Evolutionary conservation across 1,140 invertebrate species (phyloP), one percentile per base, ranked within the genome.

Genomic region (Wiebesia pumilae): DNA sequence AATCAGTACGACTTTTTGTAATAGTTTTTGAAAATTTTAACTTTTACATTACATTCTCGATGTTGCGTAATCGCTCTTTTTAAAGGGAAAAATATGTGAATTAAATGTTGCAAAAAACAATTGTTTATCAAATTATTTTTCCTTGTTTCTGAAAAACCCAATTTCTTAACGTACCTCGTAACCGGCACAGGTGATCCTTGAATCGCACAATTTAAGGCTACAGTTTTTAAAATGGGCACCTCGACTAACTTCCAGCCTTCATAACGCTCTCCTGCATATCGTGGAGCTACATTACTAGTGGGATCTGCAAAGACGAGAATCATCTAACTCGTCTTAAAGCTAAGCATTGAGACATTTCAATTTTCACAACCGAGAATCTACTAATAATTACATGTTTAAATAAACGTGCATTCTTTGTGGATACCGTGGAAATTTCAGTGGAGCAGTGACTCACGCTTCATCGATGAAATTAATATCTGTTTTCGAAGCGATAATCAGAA

Each of bases 231-330:
- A 91, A 93, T 91, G 47, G 94, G 92, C 80, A 95, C 95, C 91
- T 95, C 95, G 82, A 96, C 94, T 87, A 97, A 94, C 92, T 96
- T 95, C 83, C 95, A 95, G 87, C 95, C 95, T 88, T 95, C 95
- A 90, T 96, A 96, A 92, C 95, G 93, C 90, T 95, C 95, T 89
- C 95, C 94, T 81, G 95, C 95, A 91, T 96, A 95, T 93, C 96
- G 95, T 30, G 95, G 95, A 88, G 94, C 91, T 83, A 96, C 95
- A 92, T 96, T 96, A 94, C 95, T 95, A 62, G 95, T 96, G 54
- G 95, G 96, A 92, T 96, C 95, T 96, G 95, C 89, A 95, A 95
- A 92, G 90, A 90, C 89, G 79, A 77, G 80, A 83, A 89, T 79
- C 80, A 62, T 35, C 38, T 83, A 35, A 81, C 84, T 79, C 83